These are phyloP conservation scores for Okapia johnstoni DNA, from an alignment of 2,113 vertebrate genomes.

Conservation along the genomic window DNA sequence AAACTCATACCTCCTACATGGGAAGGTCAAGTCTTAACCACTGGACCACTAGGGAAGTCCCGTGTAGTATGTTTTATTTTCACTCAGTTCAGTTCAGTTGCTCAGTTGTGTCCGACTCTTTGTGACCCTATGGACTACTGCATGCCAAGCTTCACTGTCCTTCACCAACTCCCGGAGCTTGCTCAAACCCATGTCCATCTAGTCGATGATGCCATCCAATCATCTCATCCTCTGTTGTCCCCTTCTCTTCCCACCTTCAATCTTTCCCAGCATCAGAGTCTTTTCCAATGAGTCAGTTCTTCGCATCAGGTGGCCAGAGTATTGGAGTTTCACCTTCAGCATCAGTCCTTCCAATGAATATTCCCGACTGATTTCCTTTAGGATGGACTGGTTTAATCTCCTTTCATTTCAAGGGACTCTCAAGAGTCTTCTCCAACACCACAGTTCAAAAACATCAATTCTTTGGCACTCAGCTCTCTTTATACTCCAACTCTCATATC, in stretches of 20 bases:
- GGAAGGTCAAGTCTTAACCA: background rate
- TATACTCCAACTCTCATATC: background rate
- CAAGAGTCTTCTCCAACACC: background rate
- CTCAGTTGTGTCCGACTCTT: background rate
- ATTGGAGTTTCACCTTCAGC: background rate
- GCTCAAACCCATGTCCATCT: background rate
- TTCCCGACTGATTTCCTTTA: background rate
- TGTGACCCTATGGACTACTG: background rate
- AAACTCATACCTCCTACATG: background rate
- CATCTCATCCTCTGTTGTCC: background rate
- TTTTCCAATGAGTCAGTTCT: background rate
- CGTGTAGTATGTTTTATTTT: rapidly evolving
- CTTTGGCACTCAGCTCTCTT: background rate
- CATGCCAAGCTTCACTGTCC: background rate
- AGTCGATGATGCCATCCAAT: background rate
- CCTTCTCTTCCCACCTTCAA: background rate
- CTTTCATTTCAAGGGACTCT: background rate
- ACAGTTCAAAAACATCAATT: background rate
- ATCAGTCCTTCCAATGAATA: background rate
- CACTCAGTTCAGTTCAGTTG: background rate
- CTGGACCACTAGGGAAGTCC: background rate
- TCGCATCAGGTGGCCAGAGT: background rate
- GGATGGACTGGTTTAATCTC: background rate
- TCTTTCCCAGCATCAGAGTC: background rate
- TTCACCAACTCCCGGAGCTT: background rate